These are phyloP conservation scores for Zoanthus solanderi DNA, from an alignment of 92 coral and sea anemone species.

Conservation along the genomic window DNA sequence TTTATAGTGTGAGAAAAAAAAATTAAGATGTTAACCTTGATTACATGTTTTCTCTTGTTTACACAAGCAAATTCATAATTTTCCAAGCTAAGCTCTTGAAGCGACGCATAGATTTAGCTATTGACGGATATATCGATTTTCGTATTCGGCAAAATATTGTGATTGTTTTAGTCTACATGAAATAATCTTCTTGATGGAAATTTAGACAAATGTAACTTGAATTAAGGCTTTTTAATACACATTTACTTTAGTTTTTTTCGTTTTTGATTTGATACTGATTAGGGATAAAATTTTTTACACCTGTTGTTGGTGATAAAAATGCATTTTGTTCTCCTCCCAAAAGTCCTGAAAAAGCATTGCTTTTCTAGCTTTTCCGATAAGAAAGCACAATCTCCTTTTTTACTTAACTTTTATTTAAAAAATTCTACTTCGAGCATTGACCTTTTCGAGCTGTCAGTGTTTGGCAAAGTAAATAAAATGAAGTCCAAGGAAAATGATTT, in stretches of 20 bases:
- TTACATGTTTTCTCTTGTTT: background rate
- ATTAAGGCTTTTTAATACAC: too few relatives aligned
- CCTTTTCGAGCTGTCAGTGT: too few relatives aligned
- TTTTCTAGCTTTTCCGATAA: too few relatives aligned
- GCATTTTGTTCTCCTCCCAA: too few relatives aligned
- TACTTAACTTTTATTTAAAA: too few relatives aligned
- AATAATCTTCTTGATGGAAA: background rate
- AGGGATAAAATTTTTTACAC: background rate
- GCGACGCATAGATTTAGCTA: constrained; percentile 17
- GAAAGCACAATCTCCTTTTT: too few relatives aligned
- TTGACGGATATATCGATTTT: background rate
- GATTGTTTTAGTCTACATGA: background rate
- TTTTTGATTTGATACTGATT: too few relatives aligned
- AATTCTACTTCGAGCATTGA: too few relatives aligned
- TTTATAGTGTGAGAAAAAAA: constrained; percentile 2
- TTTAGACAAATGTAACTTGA: background rate
- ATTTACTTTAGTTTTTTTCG: too few relatives aligned
- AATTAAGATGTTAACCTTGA: background rate
- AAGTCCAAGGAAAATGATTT: too few relatives aligned
- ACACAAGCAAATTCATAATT: constrained; percentile 38
- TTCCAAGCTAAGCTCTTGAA: constrained; percentile 17
- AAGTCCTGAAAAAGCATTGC: background rate
- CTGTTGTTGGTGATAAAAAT: background rate
- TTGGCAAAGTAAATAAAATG: too few relatives aligned
- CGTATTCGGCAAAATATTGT: too few relatives aligned